phyloP scores from a whole-genome alignment of 2,113 vertebrate species.

The Ammodytes marinus region DNA sequence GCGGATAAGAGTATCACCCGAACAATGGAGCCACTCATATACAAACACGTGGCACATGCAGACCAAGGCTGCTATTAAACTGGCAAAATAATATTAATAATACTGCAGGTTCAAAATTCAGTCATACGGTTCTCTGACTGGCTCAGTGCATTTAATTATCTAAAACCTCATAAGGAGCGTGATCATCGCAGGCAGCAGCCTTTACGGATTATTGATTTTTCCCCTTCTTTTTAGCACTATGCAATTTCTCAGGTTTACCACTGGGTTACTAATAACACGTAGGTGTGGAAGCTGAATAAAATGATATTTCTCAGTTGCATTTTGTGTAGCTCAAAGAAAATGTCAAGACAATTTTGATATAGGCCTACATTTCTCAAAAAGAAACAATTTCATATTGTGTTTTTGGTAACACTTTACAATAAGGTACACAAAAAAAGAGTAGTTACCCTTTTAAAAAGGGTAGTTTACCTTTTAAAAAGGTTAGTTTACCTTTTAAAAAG shows the following conservation, averaged over 20 bases:
- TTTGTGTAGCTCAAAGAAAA: neutral
- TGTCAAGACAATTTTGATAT: neutral
- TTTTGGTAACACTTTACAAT: too few species aligned
- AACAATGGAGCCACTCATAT: slow-evolving; percentile 35
- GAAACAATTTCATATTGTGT: too few species aligned
- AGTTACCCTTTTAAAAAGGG: too few species aligned
- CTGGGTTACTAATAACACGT: slow-evolving; percentile 39
- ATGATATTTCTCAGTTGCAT: neutral
- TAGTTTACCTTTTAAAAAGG: too few species aligned
- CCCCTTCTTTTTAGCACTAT: slow-evolving; percentile 22
- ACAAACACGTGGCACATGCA: slow-evolving; percentile 44
- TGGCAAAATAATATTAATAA: slow-evolving; percentile 23
- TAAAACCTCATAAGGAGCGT: slow-evolving; percentile 66
- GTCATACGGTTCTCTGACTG: slow-evolving; percentile 49
- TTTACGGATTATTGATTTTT: slow-evolving; percentile 61
- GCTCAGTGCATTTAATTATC: slow-evolving; percentile 77
- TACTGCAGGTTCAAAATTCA: slow-evolving; percentile 38
- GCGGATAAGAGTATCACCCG: slow-evolving; percentile 53
- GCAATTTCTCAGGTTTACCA: slow-evolving; percentile 57
- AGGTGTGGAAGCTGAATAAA: slow-evolving; percentile 17
- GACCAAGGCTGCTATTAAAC: slow-evolving; percentile 55
- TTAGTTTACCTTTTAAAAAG: too few species aligned
- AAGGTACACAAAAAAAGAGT: too few species aligned
- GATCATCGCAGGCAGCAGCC: slow-evolving; percentile 61
- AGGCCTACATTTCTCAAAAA: too few species aligned